phyloP scores from a whole-genome alignment of 2,797 vertebrate genomes.

The Cryptoprocta ferox region DNA sequence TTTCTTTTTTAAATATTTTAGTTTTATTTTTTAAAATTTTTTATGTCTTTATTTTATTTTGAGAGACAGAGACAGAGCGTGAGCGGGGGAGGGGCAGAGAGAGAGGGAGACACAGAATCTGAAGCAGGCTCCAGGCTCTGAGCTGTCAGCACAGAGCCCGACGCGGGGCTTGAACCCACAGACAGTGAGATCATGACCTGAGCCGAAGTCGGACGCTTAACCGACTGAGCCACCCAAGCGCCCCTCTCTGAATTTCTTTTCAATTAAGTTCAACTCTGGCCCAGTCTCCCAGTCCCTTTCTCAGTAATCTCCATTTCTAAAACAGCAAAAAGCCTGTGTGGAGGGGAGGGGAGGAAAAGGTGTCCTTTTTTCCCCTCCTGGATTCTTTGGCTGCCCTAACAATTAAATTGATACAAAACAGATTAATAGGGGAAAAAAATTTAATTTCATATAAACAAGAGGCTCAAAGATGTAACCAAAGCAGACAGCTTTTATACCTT shows the following conservation, averaged over 20 bases:
- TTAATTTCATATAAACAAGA: background rate
- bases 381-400: background rate
- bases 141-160: no score
- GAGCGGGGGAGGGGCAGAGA: no score
- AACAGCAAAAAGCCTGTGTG: background rate
- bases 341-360: background rate
- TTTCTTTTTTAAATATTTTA: no score
- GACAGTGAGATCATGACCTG: no score
- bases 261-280: background rate
- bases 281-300: background rate
- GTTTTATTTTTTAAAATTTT: no score
- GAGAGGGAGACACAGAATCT: no score
- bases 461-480: background rate
- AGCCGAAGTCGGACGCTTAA: no score
- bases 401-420: background rate
- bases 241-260: background rate
- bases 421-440: background rate
- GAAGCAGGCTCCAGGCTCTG: no score
- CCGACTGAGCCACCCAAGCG: no score
- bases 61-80: no score
- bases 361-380: background rate
- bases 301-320: constrained; percentile 54
- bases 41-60: no score
- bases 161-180: no score
- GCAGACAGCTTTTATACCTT: background rate